Percentiles rank a stretch among this genome's conserved stretches.
These are phyloP conservation scores for Epirrita christyi DNA, from an alignment of 2,888 invertebrate genomes.

Conservation along the genomic window DNA sequence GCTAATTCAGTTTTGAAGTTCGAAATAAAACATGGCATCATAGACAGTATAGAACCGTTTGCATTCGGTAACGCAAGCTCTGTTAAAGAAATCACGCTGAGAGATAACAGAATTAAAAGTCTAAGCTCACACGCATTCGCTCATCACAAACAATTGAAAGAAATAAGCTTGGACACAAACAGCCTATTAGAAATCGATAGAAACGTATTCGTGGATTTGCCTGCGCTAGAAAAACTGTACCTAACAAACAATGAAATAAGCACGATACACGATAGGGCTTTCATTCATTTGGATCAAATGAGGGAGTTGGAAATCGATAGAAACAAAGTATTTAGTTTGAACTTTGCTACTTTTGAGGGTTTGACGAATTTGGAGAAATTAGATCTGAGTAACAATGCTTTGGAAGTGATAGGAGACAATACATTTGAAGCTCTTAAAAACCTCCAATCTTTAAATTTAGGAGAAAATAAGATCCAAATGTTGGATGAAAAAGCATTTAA, in stretches of 20 bases:
- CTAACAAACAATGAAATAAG: constrained; percentile 94
- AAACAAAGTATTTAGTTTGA: constrained; percentile 89
- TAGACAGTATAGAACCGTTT: constrained; percentile 87
- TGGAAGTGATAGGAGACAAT: constrained; percentile 91
- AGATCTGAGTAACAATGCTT: constrained; percentile 88
- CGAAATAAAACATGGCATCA: constrained; percentile 88
- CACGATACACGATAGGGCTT: constrained; percentile 94
- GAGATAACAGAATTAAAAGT: constrained; percentile 87
- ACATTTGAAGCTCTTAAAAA: constrained; percentile 84
- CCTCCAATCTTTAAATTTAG: constrained; percentile 64
- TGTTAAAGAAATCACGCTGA: constrained; percentile 87
- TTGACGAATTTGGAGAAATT: constrained; percentile 87
- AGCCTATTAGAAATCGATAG: constrained; percentile 89
- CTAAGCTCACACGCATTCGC: constrained; percentile 88
- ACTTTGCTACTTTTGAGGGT: constrained; percentile 90
- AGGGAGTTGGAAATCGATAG: constrained; percentile 91
- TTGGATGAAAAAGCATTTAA: constrained; percentile 73
- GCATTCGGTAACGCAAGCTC: constrained; percentile 89
- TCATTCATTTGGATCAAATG: constrained; percentile 87
- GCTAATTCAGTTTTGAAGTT: constrained; percentile 83
- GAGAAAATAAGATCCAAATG: constrained; percentile 76
- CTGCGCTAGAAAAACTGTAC: constrained; percentile 88
- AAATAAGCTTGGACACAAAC: constrained; percentile 89
- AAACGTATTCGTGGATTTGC: constrained; percentile 89
- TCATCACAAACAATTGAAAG: constrained; percentile 86